phyloP scores from a whole-genome alignment of 2,797 vertebrate species.

The Anomalospiza imberbis region DNA sequence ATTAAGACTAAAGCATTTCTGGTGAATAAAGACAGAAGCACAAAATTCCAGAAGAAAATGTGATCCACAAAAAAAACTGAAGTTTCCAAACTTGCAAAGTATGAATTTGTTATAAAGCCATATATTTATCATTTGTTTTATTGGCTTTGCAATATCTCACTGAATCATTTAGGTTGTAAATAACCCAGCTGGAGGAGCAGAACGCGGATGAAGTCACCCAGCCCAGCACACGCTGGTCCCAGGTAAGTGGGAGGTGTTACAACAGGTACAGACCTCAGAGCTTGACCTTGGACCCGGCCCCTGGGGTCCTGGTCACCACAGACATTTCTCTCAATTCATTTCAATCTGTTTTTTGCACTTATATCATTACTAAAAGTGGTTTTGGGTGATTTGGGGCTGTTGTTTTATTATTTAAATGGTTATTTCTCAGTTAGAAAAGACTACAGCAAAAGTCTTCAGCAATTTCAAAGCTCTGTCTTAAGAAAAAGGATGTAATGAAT shows the following conservation, averaged over 20 bases:
- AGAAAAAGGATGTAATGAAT: background rate
- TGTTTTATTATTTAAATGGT: background rate
- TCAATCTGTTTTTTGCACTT: background rate
- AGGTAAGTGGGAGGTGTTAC: background rate
- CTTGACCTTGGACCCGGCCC: background rate
- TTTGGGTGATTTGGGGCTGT: background rate
- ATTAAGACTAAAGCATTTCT: background rate
- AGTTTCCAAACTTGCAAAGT: background rate
- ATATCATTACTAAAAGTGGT: accelerated
- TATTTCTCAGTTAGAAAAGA: background rate
- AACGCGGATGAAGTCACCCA: background rate
- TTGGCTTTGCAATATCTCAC: background rate
- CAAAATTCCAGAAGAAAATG: slow-evolving; percentile 7
- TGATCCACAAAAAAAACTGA: background rate
- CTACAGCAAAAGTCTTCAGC: background rate
- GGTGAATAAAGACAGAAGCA: background rate
- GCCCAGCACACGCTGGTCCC: background rate
- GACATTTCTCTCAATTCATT: background rate
- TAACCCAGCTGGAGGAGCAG: background rate
- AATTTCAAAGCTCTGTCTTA: background rate
- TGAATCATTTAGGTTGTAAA: background rate
- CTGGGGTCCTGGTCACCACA: background rate
- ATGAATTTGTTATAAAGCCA: background rate
- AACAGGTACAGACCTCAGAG: accelerated
- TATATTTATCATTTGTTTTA: background rate